Conservation (phyloP, 64 coral and sea anemone genomes). For the Catalaphyllia jardinei region DNA sequence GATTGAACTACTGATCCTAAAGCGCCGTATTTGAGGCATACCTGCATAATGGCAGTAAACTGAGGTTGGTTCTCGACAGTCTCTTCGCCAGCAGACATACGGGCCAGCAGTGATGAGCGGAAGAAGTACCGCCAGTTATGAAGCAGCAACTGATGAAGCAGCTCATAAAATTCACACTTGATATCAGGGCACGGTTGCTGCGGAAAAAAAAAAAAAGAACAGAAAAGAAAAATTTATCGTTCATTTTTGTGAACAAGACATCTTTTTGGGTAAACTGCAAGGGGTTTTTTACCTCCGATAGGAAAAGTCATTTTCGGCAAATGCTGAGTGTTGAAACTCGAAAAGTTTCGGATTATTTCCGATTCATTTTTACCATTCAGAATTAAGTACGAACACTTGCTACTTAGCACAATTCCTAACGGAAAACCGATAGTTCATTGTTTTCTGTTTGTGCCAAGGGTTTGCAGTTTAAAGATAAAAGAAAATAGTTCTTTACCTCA, state of each 20-base stretch:
- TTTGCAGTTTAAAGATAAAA: not conserved
- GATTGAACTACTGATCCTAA: not conserved
- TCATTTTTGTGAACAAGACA: not conserved
- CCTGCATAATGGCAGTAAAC: conserved; percentile 92
- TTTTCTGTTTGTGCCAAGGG: not conserved
- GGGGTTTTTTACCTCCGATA: not conserved
- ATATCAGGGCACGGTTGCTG: conserved; percentile 93
- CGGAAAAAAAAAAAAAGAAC: conserved; percentile 1
- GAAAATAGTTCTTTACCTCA: conserved; percentile 59
- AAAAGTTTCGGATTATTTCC: too few species aligned
- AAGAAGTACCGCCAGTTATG: conserved; percentile 99
- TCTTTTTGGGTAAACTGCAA: not conserved
- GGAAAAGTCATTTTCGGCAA: too few species aligned
- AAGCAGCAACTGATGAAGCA: conserved; percentile 90
- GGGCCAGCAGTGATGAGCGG: conserved; percentile 79
- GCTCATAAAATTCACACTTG: conserved; percentile 93
- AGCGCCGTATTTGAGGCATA: not conserved
- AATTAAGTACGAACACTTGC: too few species aligned
- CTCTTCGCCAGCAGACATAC: conserved; percentile 79
- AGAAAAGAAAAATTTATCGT: not conserved
- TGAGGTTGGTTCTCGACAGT: conserved; percentile 83
- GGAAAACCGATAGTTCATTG: too few species aligned
- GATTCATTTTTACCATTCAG: too few species aligned
- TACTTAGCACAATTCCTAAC: too few species aligned
- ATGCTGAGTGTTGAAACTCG: too few species aligned